Percentiles rank a stretch among this genome's conserved stretches.
Evolutionary conservation across 2,113 vertebrate genomes (phyloP).

Genomic region (Pterocles burchelli): DNA sequence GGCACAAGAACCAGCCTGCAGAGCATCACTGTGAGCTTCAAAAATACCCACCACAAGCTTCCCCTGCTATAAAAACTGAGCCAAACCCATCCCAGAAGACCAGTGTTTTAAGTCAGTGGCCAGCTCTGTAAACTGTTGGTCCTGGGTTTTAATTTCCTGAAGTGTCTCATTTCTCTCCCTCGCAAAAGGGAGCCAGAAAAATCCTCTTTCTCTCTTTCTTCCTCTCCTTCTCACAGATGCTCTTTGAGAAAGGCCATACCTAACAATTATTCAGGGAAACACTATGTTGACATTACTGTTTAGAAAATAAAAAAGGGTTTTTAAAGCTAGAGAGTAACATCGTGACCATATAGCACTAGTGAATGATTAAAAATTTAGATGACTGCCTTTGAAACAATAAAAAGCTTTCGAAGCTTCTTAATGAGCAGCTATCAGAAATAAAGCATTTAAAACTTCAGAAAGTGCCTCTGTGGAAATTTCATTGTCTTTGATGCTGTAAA

Average conservation of each 20-base stretch:
- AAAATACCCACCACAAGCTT: background rate
- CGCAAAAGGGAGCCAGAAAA: slow-evolving; percentile 48
- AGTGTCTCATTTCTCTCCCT: slow-evolving; percentile 12
- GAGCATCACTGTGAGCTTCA: background rate
- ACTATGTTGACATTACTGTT: slow-evolving; percentile 75
- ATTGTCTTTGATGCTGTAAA: slow-evolving; percentile 86
- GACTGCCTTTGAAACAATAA: slow-evolving; percentile 90
- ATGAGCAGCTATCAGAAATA: slow-evolving; percentile 89
- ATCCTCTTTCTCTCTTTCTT: background rate
- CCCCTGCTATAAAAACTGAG: background rate
- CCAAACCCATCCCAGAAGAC: background rate
- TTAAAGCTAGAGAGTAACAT: slow-evolving; percentile 74
- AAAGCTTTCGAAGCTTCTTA: slow-evolving; percentile 87
- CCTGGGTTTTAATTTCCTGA: slow-evolving; percentile 20
- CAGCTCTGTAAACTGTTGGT: background rate
- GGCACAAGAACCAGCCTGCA: background rate
- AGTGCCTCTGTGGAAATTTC: slow-evolving; percentile 82
- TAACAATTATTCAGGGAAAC: slow-evolving; percentile 72
- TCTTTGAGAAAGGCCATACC: slow-evolving; percentile 61
- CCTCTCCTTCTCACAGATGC: background rate
- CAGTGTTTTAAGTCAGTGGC: background rate
- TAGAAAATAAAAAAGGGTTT: slow-evolving; percentile 72
- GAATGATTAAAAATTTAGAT: slow-evolving; percentile 92
- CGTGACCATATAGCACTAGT: slow-evolving; percentile 80
- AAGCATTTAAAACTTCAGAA: slow-evolving; percentile 85